phyloP scores from a whole-genome alignment of 2,113 vertebrate genomes.

The Lonchura striata region DNA sequence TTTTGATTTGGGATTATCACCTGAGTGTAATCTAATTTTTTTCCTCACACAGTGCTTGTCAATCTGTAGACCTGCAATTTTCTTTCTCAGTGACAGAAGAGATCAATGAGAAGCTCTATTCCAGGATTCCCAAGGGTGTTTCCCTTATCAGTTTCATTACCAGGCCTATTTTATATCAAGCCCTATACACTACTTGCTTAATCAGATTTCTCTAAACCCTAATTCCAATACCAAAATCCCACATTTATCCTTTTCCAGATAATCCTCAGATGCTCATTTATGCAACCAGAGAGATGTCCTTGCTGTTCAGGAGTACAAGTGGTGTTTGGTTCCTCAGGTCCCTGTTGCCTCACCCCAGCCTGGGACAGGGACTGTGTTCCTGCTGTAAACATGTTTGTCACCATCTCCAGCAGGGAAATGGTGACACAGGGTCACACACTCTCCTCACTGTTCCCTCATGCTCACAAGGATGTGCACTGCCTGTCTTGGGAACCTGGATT shows the following conservation, averaged over 20 bases:
- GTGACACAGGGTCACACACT: background rate
- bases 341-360: rapidly evolving
- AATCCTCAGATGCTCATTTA: background rate
- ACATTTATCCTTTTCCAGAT: background rate
- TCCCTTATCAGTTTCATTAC: background rate
- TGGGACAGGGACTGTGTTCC: background rate
- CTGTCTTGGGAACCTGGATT: conserved; percentile 22
- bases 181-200: background rate
- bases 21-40: background rate
- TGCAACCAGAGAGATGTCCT: background rate
- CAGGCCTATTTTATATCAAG: background rate
- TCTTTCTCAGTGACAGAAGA: background rate
- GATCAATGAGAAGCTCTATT: background rate
- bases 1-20: background rate
- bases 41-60: background rate
- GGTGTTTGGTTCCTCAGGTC: background rate
- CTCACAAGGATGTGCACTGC: background rate
- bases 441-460: background rate
- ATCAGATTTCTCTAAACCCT: background rate
- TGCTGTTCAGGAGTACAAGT: background rate
- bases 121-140: background rate
- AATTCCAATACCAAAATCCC: background rate
- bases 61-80: background rate
- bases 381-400: background rate
- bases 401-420: background rate